phyloP scores from a whole-genome alignment of 1,140 invertebrate genomes.

The Orius insidiosus region DNA sequence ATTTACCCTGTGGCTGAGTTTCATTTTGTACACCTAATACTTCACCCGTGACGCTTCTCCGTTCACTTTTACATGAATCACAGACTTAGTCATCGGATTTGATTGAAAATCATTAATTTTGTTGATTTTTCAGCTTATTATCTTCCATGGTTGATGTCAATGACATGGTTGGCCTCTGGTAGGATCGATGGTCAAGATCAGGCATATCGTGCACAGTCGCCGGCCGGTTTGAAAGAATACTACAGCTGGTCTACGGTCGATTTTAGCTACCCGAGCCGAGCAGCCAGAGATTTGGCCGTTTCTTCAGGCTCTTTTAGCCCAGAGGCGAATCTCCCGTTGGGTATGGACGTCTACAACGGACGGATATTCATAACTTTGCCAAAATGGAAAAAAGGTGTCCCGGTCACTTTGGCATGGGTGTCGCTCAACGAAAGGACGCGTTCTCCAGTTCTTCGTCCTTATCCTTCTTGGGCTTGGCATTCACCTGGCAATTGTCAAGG shows the following conservation, averaged over 20 bases:
- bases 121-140: conserved; percentile 10
- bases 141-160: conserved; percentile 14
- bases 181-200: not conserved
- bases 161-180: conserved; percentile 7
- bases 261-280: conserved; percentile 17
- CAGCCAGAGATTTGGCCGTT: conserved; percentile 22
- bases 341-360: conserved; percentile 45
- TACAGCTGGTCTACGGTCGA: conserved; percentile 20
- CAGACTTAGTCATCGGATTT: no score
- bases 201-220: not conserved
- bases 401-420: conserved; percentile 37
- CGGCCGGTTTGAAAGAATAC: conserved; percentile 15
- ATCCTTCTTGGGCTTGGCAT: conserved; percentile 57
- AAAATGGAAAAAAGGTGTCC: conserved; percentile 60
- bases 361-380: conserved; percentile 45
- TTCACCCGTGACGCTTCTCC: no score
- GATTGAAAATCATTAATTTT: no score
- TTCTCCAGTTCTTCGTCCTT: conserved; percentile 47
- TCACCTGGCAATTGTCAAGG: conserved; percentile 37
- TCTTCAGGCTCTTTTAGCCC: conserved; percentile 37
- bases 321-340: conserved; percentile 53
- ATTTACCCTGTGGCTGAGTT: no score
- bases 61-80: no score
- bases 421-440: conserved; percentile 14
- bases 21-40: no score